Conservation (phyloP, 2,113 vertebrate species). For the Ploceus nigricollis region DNA sequence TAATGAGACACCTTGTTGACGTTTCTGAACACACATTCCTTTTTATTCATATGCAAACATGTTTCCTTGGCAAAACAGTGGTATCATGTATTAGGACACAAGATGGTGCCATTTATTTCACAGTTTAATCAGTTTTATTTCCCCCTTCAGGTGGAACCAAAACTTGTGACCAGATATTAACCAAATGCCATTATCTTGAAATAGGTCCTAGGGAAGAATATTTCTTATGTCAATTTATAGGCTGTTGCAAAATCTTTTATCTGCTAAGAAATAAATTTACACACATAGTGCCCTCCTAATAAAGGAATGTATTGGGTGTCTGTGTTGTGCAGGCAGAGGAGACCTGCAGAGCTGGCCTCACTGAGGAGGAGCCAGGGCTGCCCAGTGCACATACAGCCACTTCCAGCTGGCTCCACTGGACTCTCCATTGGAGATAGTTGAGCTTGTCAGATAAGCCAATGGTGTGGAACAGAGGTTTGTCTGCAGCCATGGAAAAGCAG, state of each 20-base stretch:
- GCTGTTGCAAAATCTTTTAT: background rate
- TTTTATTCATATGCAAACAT: background rate
- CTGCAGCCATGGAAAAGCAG: background rate
- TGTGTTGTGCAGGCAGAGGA: background rate
- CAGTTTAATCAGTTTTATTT: background rate
- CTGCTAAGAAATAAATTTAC: background rate
- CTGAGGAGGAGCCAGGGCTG: background rate
- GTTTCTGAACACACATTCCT: background rate
- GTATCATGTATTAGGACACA: background rate
- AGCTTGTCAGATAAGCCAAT: background rate
- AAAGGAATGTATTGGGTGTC: background rate
- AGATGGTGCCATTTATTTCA: background rate
- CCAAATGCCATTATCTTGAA: background rate
- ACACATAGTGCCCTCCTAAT: background rate
- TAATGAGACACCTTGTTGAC: slow-evolving; percentile 9
- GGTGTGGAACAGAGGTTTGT: background rate
- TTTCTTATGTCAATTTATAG: background rate
- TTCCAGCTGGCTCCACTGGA: background rate
- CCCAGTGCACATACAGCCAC: fast-evolving
- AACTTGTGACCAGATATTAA: background rate
- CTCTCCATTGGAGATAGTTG: fast-evolving
- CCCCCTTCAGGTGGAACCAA: background rate
- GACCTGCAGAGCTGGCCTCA: background rate
- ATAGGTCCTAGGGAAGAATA: background rate
- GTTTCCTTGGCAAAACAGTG: background rate